Evolutionary conservation across 2,113 vertebrate genomes (phyloP), one percentile per base, ranked within the genome.

Genomic region (Antennarius striatus): DNA sequence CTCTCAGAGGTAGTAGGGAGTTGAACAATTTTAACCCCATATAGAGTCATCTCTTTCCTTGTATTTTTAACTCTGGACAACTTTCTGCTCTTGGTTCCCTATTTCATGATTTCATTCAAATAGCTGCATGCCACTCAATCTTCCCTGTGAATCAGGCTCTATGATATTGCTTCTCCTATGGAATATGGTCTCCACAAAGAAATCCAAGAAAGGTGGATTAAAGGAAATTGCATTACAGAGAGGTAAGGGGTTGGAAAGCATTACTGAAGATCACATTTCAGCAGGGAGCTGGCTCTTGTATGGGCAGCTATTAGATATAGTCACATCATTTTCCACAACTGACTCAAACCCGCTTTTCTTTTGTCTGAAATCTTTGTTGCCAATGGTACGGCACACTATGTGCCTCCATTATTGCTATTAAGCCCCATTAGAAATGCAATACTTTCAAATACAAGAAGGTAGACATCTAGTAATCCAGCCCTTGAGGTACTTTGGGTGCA

Each of bases 231-330:
- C 72, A 85, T 88, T 85, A 83, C 39, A 59, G 63, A 65, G 79
- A 81, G 56, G 74, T 67, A 66, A 61, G 70, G 70, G 83, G 59
- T 56, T 72, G 75, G 79, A 75, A 78, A 75, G 76, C 86, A 82
- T 86, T 84, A 74, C 63, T 39, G 55, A 83, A 76, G 77, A 86
- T 89, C 80, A 70, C 83, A 86, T 87, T 89, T 82, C 77, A 75
- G 80, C 68, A 75, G 59, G 66, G 64, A 57, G 66, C 68, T 29
- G 17, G 6, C 5, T 12, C 75, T 80, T 72, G 81, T 86, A 83
- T 88, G 82, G 75, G 67, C 55, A 45, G 71, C 68, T 75, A 77
- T 86, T 86, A 84, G 60, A 86, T 65, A 73, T 76, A 87, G 86
- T 87, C 76, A 77, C 65, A 63, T 86, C 69, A 74, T 90, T 87